Base-by-base conservation (phyloP, 2,113 vertebrate species). In the Danionella cerebrum region DNA sequence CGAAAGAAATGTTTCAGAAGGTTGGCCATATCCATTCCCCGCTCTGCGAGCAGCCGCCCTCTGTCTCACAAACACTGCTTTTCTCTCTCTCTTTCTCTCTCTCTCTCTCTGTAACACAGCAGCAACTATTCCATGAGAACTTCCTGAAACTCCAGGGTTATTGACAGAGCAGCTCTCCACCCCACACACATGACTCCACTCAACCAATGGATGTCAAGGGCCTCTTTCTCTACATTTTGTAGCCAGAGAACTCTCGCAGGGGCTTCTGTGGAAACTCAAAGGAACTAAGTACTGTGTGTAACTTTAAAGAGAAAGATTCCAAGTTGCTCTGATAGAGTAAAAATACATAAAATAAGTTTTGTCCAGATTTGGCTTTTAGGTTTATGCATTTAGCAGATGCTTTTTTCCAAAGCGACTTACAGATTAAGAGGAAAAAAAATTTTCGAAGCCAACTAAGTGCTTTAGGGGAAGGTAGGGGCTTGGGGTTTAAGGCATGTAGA, bases 1-100 rank as follows among this genome's bases (percentile, higher is more conserved):
- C 91, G 89, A 82, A 92, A 93, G 85, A 93, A 89, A 68, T 89
- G 90, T 82, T 92, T 93, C 79, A 92, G 87, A 81, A 89, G 77
- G 79, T 90, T 91, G 85, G 91, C 82, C 90, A 90, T 91, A 86
- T 92, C 88, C 91, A 93, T 92, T 85, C 82, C 86, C 79, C 81
- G 82, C 76, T 88, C 71, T 80, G 80, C 73, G 84, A 80, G 83
- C 68, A 76, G 48, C 27, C 22, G 29, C 36, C 51, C 53, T 24
- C 19, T 24, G 18, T n/a, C n/a, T 38, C 35, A 35, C 29, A 53
- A 25, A 33, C 29, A 33, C 29, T 33, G 29, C 19, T 12, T 33
- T 33, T 47, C 41, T 45, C 62, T 29, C 33, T 10, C 45, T 12
- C 68, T 16, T 53, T 45, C 50, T 53, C 54, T 44, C 38, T 66